A percentile compares a stretch with the other conserved stretches of the same genome.
phyloP scores from a whole-genome alignment of 2,797 vertebrate genomes.

The Silurus lanzhouensis region DNA sequence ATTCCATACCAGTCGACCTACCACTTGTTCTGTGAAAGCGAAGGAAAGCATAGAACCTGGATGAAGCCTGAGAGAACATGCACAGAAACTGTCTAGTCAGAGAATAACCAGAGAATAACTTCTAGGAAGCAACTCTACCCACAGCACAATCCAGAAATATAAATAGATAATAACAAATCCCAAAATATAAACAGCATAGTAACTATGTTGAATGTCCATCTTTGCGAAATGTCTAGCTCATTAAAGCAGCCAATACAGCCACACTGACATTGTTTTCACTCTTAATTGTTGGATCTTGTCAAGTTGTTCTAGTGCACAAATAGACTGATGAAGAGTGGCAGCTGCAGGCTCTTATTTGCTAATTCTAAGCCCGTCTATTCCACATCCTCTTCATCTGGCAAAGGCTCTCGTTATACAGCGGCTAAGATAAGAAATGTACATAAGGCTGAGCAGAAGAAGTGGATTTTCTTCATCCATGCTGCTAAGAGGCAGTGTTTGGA shows the following conservation, averaged over 20 bases:
- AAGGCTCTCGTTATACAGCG: conserved; percentile 29
- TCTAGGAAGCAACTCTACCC: background rate
- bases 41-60: background rate
- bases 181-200: conserved; percentile 27
- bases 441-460: background rate
- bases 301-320: conserved; percentile 51
- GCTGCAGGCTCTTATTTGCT: conserved; percentile 39
- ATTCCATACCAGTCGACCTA: background rate
- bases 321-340: conserved; percentile 46
- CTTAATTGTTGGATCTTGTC: conserved; percentile 52
- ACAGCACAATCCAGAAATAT: background rate
- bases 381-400: conserved; percentile 24
- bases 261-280: conserved; percentile 42
- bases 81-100: background rate
- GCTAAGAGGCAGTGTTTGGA: background rate
- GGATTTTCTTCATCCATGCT: background rate
- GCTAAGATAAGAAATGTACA: conserved; percentile 29
- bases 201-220: conserved; percentile 46
- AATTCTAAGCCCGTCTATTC: conserved; percentile 40
- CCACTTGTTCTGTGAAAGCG: background rate
- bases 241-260: conserved; percentile 45
- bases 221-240: conserved; percentile 44
- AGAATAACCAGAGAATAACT: background rate
- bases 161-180: conserved; percentile 9
- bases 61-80: background rate